Conservation (phyloP, 2,888 invertebrate genomes). For the Hymenopus coronatus region DNA sequence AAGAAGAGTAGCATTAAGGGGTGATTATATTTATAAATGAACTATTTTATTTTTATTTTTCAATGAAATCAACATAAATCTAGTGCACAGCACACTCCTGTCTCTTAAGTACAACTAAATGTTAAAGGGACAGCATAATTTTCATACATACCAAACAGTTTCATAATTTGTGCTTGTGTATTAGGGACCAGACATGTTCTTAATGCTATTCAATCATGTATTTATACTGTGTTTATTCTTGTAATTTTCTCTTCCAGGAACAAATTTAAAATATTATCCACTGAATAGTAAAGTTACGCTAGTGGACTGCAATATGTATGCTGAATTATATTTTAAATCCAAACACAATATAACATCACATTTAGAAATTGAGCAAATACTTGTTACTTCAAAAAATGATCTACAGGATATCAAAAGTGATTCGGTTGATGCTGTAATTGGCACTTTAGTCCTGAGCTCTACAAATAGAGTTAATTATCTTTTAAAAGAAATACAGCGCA, state of each 20-base stretch:
- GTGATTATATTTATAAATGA: too few relatives aligned
- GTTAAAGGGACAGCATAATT: too few relatives aligned
- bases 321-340: background rate
- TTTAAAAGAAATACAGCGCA: background rate
- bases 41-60: too few relatives aligned
- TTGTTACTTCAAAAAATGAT: background rate
- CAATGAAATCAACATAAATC: too few relatives aligned
- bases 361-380: background rate
- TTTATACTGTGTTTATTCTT: too few relatives aligned
- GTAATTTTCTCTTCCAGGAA: background rate
- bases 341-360: background rate
- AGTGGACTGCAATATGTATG: background rate
- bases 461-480: background rate
- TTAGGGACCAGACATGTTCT: too few relatives aligned
- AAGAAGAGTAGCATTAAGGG: too few relatives aligned
- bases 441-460: background rate
- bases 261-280: constrained; percentile 13
- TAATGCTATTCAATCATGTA: background rate
- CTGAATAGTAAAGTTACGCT: background rate
- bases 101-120: too few relatives aligned
- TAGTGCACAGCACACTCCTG: too few relatives aligned
- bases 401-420: background rate
- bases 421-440: constrained; percentile 6
- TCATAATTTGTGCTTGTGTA: too few relatives aligned
- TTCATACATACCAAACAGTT: too few relatives aligned